Evolutionary conservation across 2,888 invertebrate species (phyloP).

Genomic region (Kryphioiulus occultus): DNA sequence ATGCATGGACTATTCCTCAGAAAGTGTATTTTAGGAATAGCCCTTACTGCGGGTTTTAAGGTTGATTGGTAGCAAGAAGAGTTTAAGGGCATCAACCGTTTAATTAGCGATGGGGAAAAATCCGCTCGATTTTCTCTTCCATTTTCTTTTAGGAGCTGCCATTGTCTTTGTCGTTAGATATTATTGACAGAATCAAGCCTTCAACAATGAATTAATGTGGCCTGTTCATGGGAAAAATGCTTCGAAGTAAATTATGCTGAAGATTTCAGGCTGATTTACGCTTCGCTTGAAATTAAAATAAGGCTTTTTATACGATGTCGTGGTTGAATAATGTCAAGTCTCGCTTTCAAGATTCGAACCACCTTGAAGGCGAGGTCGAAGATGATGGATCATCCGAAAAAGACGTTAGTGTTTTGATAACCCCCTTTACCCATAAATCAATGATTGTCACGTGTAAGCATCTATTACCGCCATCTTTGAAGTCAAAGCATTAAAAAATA

Average conservation of each 20-base stretch:
- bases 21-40: not conserved
- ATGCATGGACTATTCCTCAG: too few species aligned
- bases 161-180: not conserved
- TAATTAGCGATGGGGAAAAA: not conserved
- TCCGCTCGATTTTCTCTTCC: not conserved
- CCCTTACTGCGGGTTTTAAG: slow-evolving; percentile 14
- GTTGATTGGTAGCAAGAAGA: not conserved
- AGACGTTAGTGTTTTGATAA: not conserved
- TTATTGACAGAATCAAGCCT: too few species aligned
- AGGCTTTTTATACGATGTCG: too few species aligned
- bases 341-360: not conserved
- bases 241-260: too few species aligned
- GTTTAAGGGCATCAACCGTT: slow-evolving; percentile 20
- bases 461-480: not conserved
- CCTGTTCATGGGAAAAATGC: too few species aligned
- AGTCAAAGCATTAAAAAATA: not conserved
- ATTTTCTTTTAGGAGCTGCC: not conserved
- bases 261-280: too few species aligned
- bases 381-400: not conserved
- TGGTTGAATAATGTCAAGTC: not conserved
- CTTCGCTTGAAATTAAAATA: too few species aligned
- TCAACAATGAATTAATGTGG: too few species aligned
- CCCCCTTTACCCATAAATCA: not conserved
- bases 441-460: too few species aligned
- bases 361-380: not conserved